A percentile compares a stretch with the other conserved stretches of the same genome.
Conservation (phyloP, 2,797 vertebrate species). For the Alectoris magna region DNA sequence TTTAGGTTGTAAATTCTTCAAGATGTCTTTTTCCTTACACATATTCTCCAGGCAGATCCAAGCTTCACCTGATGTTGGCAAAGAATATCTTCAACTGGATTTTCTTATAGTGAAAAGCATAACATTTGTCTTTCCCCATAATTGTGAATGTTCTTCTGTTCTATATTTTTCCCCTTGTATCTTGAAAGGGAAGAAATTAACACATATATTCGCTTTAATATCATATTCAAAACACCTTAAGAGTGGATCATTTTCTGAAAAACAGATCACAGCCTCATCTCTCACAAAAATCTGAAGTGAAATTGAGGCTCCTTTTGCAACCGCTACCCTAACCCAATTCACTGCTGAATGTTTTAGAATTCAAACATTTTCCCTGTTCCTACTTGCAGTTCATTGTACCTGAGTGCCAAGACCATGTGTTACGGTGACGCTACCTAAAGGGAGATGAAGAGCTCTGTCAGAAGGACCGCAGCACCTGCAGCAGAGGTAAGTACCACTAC, state of each 20-base stretch:
- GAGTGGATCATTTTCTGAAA: neutral
- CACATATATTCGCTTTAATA: neutral
- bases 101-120: neutral
- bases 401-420: accelerated
- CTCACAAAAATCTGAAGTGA: neutral
- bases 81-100: neutral
- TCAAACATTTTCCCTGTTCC: neutral
- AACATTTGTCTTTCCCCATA: neutral
- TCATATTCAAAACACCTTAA: neutral
- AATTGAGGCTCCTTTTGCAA: neutral
- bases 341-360: neutral
- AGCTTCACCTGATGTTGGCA: neutral
- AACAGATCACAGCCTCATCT: neutral
- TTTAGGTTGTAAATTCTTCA: neutral
- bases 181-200: neutral
- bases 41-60: neutral
- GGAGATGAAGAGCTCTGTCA: neutral
- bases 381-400: neutral
- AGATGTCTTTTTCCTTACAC: neutral
- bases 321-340: neutral
- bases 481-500: neutral
- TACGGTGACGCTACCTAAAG: neutral
- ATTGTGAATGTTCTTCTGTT: neutral
- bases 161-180: neutral
- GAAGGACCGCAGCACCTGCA: neutral